Base-by-base conservation (phyloP, 2,888 invertebrate genomes). In the Oeneis ivallda region DNA sequence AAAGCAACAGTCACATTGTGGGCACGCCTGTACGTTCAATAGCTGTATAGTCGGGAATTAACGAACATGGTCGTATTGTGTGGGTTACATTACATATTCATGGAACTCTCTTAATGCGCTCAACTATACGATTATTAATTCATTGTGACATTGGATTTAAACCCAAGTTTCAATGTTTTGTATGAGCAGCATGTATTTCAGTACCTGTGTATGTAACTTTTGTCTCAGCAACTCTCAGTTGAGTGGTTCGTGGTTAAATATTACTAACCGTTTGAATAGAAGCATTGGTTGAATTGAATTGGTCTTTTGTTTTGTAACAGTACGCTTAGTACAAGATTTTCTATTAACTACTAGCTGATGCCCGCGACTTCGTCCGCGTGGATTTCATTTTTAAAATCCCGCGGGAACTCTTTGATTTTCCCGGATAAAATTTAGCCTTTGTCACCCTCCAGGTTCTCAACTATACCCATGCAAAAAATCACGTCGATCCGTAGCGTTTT, bases 21-120 rank as follows among this genome's bases (percentile, higher is more conserved):
- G 45, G 61, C 58, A 62, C 43, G 57, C 45, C 61, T 65, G 62
- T 65, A 49, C 57, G 49, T 34, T 65, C 58, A 62, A 54, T 49
- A 53, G 65, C 57, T 49, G 53, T 67, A n/a, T n/a, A 49, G 39
- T 63, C 11, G 10, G 32, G 58, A 47, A 58, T 58, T 58, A 47
- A 58, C 58, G 58, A 19, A 41, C 56, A 41, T 34, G 45, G 58
- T 47, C 17, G 58, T 58, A 58, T 58, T 58, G 56, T 47, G 47
- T 34, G 45, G 56, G 19, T 32, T 45, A 58, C 45, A 47, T 58
- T 45, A 15, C 47, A 58, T 58, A 58, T 58, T 58, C 58, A 58
- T 47, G 47, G 47, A 47, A 58, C 47, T 58, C 54, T 54, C 19
- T 41, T 56, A 56, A 41, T 41, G 41, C 39, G 56, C 41, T 56